Evolutionary conservation across 37 sponge, comb jelly and placozoan species (phyloP), one percentile per base, ranked within the genome.

Genomic region (Ephydatia muelleri): DNA sequence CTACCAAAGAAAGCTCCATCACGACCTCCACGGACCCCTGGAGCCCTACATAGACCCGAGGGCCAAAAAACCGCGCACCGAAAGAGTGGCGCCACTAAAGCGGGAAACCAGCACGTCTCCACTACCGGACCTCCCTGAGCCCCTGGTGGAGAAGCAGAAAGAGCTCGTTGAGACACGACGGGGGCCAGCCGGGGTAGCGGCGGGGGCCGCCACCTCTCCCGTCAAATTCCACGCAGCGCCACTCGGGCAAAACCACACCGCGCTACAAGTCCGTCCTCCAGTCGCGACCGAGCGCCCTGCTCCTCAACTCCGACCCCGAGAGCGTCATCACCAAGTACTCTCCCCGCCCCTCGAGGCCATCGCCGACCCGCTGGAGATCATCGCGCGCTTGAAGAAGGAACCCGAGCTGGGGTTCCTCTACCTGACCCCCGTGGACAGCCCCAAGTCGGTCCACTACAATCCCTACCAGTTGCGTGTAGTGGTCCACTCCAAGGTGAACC

Each of bases 381-480:
- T 96, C 19, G 87, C 90, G 47, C 80, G 91, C 26, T 86, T 98
- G 32, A 80, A 68, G 73, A 83, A 67, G 32, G 91, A 96, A 80
- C 93, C 96, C 40, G 91, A 92, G n/a, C 66, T 98, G 48, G 99
- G 97, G 36, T 98, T 98, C 70, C 83, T 92, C 69, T 98, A 98
- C 83, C 73, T 98, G 49, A 88, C 93, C 30, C 93, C 99, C 38
- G 82, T 87, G 9, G 85, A 86, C 25, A 83, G 76, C 23, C 40
- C 73, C 2, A 78, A 86, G 29, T 92, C 93, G 14, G 82, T 90
- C 70, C 87, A 90, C 38, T 96, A 96, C 76, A 93, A 94, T 83
- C 96, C 96, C 1, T 98, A 98, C 87, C 90, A 96, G 43, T 57
- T 98, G 36, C 90, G 95, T 80, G 93, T 98, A 12, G 96, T 94